phyloP scores from a whole-genome alignment of 2,888 invertebrate species.

The Oegoconia quadripuncta region DNA sequence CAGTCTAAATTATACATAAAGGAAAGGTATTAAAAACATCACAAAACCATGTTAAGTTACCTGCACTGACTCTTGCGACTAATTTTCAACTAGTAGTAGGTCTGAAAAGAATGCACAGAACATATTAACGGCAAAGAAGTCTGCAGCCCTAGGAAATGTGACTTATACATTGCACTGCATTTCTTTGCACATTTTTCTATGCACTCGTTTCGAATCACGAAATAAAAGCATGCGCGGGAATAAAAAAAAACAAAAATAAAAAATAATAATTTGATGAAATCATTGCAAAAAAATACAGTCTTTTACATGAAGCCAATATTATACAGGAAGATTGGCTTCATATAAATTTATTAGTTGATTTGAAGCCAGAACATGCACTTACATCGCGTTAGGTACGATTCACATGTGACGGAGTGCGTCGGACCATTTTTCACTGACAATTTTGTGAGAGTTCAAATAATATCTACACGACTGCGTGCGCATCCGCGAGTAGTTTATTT shows the following conservation, averaged over 20 bases:
- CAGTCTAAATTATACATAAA: no score
- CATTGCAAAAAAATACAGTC: constrained; percentile 73
- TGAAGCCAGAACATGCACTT: no score
- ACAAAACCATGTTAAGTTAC: constrained; percentile 14
- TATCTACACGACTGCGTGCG: no score
- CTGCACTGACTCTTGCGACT: constrained; percentile 14
- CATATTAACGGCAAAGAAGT: constrained; percentile 59
- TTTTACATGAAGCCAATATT: constrained; percentile 11
- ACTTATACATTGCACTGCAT: constrained; percentile 45
- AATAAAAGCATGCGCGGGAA: constrained; percentile 36
- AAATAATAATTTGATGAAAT: constrained; percentile 35
- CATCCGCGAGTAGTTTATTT: no score
- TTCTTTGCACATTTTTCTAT: constrained; percentile 76
- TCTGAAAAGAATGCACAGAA: constrained; percentile 78
- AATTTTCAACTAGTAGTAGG: constrained; percentile 56
- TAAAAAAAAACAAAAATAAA: constrained; percentile 31
- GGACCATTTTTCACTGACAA: no score
- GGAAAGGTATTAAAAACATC: no score
- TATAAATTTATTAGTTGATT: constrained; percentile 12
- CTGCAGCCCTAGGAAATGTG: constrained; percentile 34
- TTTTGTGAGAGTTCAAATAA: no score
- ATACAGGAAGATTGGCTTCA: constrained; percentile 2
- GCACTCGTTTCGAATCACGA: constrained; percentile 59
- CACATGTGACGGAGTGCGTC: no score
- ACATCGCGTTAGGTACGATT: no score